phyloP scores from a whole-genome alignment of 2,797 vertebrate species.

The Ctenosaura bakeri region DNA sequence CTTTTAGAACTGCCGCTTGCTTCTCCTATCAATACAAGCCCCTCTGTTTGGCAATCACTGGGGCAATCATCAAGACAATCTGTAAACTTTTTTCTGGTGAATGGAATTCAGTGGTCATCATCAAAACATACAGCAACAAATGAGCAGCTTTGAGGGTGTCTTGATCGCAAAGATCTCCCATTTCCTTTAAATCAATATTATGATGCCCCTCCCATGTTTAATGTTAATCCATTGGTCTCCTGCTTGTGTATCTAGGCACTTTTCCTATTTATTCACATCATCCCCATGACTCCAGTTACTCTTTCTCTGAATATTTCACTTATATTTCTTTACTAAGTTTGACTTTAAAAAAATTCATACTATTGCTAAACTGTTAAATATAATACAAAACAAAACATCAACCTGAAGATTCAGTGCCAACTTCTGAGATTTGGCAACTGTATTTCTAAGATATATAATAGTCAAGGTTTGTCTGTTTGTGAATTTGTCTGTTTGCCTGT shows the following conservation, averaged over 20 bases:
- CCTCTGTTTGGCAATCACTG: slow-evolving; percentile 92
- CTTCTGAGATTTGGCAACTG: too few species aligned
- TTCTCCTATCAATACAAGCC: slow-evolving; percentile 95
- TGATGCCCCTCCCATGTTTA: not conserved
- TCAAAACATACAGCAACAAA: not conserved
- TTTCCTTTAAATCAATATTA: not conserved
- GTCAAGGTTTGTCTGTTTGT: too few species aligned
- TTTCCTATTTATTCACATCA: not conserved
- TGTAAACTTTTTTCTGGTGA: slow-evolving; percentile 97
- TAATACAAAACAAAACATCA: too few species aligned
- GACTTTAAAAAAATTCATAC: not conserved
- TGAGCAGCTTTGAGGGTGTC: not conserved
- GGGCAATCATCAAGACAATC: slow-evolving; percentile 97
- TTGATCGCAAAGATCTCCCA: not conserved
- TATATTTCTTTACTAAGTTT: not conserved
- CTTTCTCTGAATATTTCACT: not conserved
- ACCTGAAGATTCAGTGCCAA: too few species aligned
- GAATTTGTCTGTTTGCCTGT: too few species aligned
- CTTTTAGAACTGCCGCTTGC: slow-evolving; percentile 95
- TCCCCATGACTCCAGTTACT: not conserved
- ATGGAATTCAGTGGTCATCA: slow-evolving; percentile 76
- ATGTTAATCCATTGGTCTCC: not conserved
- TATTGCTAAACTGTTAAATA: not conserved
- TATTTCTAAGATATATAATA: too few species aligned
- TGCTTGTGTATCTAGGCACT: not conserved